Percentiles rank a stretch among this genome's conserved stretches.
phyloP scores from a whole-genome alignment of 2,797 vertebrate genomes.

The Cercopithecus diana region DNA sequence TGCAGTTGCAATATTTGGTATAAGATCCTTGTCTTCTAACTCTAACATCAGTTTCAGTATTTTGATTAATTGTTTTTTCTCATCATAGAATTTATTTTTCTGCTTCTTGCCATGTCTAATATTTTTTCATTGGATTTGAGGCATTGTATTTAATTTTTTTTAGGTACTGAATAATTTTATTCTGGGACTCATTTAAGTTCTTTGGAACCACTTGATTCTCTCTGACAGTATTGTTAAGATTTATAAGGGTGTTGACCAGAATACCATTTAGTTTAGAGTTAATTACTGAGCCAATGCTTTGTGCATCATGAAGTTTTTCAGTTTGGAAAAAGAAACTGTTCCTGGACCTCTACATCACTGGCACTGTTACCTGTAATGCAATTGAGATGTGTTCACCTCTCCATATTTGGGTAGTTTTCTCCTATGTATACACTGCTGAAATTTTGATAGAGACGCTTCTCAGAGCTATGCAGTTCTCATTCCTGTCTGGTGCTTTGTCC shows the following conservation, averaged over 20 bases:
- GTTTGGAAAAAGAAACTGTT: neutral
- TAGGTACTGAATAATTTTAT: neutral
- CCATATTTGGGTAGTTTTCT: neutral
- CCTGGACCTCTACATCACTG: neutral
- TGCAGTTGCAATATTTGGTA: neutral
- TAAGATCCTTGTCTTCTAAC: neutral
- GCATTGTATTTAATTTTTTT: neutral
- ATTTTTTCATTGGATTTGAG: neutral
- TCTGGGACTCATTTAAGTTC: neutral
- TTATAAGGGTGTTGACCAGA: neutral
- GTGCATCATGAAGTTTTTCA: neutral
- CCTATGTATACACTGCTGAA: neutral
- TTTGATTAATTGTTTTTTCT: neutral
- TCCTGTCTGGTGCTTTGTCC: neutral
- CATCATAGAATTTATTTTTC: neutral
- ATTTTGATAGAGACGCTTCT: neutral
- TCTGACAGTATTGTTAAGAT: neutral
- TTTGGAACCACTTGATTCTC: neutral
- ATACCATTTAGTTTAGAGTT: neutral
- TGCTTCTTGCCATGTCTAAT: neutral
- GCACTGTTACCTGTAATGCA: neutral
- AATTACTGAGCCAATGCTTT: neutral
- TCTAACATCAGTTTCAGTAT: neutral
- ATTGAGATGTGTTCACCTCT: neutral
- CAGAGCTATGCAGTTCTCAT: too few relatives aligned